Evolutionary conservation across 2,888 invertebrate species (phyloP), one percentile per base, ranked within the genome.

Genomic region (Macaria liturata): DNA sequence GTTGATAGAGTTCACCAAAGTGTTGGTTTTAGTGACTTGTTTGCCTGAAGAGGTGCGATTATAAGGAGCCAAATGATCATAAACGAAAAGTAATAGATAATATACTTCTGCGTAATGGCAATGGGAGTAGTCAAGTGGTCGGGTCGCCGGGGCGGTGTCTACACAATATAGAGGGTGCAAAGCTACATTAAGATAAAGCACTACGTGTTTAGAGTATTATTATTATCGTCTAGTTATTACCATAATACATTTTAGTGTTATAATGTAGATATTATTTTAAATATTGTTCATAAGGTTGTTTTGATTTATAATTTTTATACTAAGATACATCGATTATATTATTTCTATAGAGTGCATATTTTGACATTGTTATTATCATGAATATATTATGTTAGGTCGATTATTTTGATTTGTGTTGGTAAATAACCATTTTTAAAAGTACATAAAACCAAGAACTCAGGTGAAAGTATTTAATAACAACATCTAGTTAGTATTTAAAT

Each of bases 181-280:
- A 71, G 75, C 86, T 86, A 86, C 78, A 60, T 68, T 70, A 70
- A 70, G 70, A 72, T 77, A 71, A 79, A 83, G 80, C 78, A 74
- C 83, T 87, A 86, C 82, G 80, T 81, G 78, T 78, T 71, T 72
- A 75, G 72, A 70, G 64, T 62, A 42, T 54, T 55, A 68, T 49
- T 49, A 62, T 67, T 65, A 54, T 32, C 42, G n/a, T 50, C 49
- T 59, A 50, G 37, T 30, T 51, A 54, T 55, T 59, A 59, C 45
- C 40, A 46, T 40, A 51, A 43, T 55, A 55, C 46, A 32, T 37
- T 49, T 55, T 56, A 57, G 39, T 42, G 53, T 56, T 47, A 52
- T 45, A 37, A 54, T 40, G n/a, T 55, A 9, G 49, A 46, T 47
- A 45, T 51, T 52, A 52, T 37, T 55, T 55, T 47, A 47, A 43